Percentiles rank a stretch among this genome's conserved stretches.
Evolutionary conservation across 2,113 vertebrate species (phyloP).

Genomic region (Sclerurus mexicanus): DNA sequence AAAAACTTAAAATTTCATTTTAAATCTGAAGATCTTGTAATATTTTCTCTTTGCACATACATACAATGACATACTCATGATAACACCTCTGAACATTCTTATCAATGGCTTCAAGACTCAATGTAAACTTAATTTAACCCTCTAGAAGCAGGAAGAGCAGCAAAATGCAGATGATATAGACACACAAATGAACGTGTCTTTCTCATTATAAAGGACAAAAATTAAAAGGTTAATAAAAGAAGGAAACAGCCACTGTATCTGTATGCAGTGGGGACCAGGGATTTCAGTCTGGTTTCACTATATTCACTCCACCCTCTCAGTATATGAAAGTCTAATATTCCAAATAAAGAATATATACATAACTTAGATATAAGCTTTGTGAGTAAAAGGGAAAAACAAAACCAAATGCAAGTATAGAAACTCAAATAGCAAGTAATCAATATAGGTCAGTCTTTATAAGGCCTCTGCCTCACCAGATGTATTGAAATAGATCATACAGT

Average conservation of each 20-base stretch:
- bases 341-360: not conserved
- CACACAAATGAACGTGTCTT: not conserved
- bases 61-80: too few species aligned
- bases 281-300: not conserved
- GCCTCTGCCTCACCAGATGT: rapidly evolving
- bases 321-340: not conserved
- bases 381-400: not conserved
- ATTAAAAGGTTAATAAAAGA: not conserved
- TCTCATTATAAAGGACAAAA: not conserved
- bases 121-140: not conserved
- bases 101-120: not conserved
- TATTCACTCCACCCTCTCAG: not conserved
- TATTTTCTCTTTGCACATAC: not conserved
- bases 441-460: not conserved
- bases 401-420: not conserved
- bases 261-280: not conserved
- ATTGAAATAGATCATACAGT: not conserved
- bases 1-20: not conserved
- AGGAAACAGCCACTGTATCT: not conserved
- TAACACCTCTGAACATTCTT: not conserved
- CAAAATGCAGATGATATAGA: not conserved
- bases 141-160: not conserved
- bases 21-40: rapidly evolving
- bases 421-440: rapidly evolving
- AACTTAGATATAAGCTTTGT: not conserved